phyloP scores from a whole-genome alignment of 2,888 invertebrate genomes.

The Epinotia brunnichana region DNA sequence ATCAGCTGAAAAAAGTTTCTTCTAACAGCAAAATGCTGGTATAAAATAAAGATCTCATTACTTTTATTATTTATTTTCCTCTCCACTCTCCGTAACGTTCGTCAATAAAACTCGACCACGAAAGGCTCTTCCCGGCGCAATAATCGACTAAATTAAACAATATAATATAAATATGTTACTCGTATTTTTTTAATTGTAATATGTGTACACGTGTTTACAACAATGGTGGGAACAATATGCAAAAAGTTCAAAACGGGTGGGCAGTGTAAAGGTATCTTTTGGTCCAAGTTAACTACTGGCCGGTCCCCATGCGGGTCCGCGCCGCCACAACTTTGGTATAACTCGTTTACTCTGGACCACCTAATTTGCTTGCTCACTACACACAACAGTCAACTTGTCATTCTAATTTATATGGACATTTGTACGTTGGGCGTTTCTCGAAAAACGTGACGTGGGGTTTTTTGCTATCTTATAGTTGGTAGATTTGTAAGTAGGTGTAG shows the following conservation, averaged over 20 bases:
- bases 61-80: no score
- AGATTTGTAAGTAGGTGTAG: background rate
- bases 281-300: slow-evolving; percentile 50
- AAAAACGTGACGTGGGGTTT: slow-evolving; percentile 17
- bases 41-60: no score
- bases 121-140: no score
- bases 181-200: background rate
- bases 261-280: slow-evolving; percentile 49
- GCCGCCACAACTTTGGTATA: slow-evolving; percentile 69
- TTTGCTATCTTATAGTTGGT: background rate
- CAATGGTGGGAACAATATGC: background rate
- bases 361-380: slow-evolving; percentile 73
- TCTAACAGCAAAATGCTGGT: no score
- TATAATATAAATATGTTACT: background rate
- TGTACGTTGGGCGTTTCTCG: slow-evolving; percentile 35
- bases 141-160: background rate
- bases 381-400: slow-evolving; percentile 68
- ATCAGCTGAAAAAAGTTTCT: no score
- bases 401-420: slow-evolving; percentile 63
- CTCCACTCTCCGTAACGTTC: no score
- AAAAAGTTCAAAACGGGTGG: background rate
- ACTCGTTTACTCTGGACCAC: slow-evolving; percentile 74
- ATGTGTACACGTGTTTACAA: no score
- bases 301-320: slow-evolving; percentile 61
- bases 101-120: no score